Evolutionary conservation across 2,888 invertebrate species (phyloP).

Genomic region (Xanthia icteritia): DNA sequence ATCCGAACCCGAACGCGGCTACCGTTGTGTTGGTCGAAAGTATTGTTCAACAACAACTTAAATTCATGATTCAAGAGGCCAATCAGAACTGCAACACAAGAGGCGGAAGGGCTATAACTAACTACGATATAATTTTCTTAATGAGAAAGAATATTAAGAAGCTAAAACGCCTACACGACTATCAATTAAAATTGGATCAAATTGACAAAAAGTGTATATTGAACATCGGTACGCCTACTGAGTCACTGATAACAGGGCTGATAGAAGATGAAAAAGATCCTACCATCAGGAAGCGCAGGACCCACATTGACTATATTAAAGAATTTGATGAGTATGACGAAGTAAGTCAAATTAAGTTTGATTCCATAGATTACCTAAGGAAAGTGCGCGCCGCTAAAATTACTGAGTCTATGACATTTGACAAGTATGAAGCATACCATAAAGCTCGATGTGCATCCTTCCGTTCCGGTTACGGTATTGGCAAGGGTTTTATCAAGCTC

Average conservation of each 20-base stretch:
- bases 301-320: conserved; percentile 88
- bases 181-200: conserved; percentile 91
- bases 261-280: conserved; percentile 90
- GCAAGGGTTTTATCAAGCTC: conserved; percentile 90
- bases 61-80: conserved; percentile 94
- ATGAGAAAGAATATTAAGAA: conserved; percentile 95
- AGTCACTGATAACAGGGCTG: conserved; percentile 77
- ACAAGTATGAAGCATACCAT: conserved; percentile 94
- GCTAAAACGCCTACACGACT: conserved; percentile 93
- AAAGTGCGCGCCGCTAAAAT: conserved; percentile 91
- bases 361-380: conserved; percentile 90
- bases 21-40: conserved; percentile 96
- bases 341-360: conserved; percentile 88
- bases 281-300: conserved; percentile 83
- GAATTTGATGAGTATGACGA: conserved; percentile 90
- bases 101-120: conserved; percentile 89
- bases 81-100: conserved; percentile 92
- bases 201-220: conserved; percentile 81
- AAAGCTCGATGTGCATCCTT: conserved; percentile 95
- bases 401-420: conserved; percentile 88
- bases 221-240: conserved; percentile 69
- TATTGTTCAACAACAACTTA: conserved; percentile 95
- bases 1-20: conserved; percentile 94
- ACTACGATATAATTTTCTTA: conserved; percentile 94
- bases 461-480: conserved; percentile 85